Base-by-base conservation (phyloP, 2,888 invertebrate species). In the Luperina nickerlii region DNA sequence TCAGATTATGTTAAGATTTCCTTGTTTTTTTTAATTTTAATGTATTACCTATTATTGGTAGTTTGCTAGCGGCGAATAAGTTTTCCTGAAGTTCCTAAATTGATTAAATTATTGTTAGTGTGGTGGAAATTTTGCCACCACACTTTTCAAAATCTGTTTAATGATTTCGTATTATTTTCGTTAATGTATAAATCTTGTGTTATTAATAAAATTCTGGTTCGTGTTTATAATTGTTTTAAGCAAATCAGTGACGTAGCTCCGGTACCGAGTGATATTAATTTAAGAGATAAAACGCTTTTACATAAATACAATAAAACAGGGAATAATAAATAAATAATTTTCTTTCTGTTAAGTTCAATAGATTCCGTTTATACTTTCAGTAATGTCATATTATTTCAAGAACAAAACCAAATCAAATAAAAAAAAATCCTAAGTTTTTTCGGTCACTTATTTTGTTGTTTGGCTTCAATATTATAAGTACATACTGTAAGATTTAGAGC, bases 71-170 rank as follows among this genome's bases (percentile, higher is more conserved):
- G 2, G 48, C 4, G 3, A 79, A 77, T 67, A 72, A 62, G 20
- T 57, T 60, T 32, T 42, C 38, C 3, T 48, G 38, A 62, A 65
- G 73, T 84, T 82, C 79, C 74, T 74, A 74, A 74, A 84, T 24
- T 27, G 1, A 48, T 66, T 20, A n/a, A 54, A 48, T 48, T 27
- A 45, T 24, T 51, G 8, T 71, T 60, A 24, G 20, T 20, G 9
- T 51, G 3, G 15, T n/a, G 18, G 32, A 48, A 27, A n/a, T 42
- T 38, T 42, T 6, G 38, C 38, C 38, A 38, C 38, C 38, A 38
- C 38, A 38, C 0, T 51, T 51, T 67, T 15, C 0, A 18, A 57
- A 48, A 48, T 27, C 7, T 45, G 1, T 9, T 32, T 24, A 15
- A 18, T 60, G 57, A 27, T 67, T 57, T 57, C 3, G 24, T 57